These are phyloP conservation scores for Deilephila elpenor DNA, from an alignment of 2,888 invertebrate genomes.

Conservation along the genomic window DNA sequence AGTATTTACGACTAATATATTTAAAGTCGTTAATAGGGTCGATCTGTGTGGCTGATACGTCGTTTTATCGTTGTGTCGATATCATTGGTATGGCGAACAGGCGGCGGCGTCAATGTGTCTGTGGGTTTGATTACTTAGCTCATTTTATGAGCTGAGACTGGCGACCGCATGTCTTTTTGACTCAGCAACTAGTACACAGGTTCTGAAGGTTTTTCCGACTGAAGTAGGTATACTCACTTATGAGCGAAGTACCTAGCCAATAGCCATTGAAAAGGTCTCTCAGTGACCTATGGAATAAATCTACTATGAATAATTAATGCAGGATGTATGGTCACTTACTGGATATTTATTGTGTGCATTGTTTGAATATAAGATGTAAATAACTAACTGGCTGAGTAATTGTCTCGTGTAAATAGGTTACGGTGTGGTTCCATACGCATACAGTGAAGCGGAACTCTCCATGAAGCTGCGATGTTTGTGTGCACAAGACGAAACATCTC, in stretches of 20 bases:
- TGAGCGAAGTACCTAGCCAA: neutral
- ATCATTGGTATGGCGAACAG: constrained; percentile 73
- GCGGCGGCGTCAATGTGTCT: constrained; percentile 81
- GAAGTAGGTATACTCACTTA: neutral
- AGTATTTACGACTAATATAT: constrained; percentile 40
- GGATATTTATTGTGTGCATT: neutral
- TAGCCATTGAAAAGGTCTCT: neutral
- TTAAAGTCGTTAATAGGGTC: constrained; percentile 47
- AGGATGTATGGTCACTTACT: neutral
- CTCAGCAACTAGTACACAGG: constrained; percentile 24
- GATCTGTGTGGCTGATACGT: constrained; percentile 46
- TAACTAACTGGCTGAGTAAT: neutral
- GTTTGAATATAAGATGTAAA: neutral
- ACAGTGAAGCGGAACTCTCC: no score
- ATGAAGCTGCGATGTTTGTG: no score
- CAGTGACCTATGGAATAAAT: constrained; percentile 18
- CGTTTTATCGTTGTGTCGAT: constrained; percentile 48
- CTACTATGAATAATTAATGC: neutral
- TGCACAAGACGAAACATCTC: no score
- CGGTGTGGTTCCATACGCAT: no score
- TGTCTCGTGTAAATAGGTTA: no score
- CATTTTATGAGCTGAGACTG: constrained; percentile 71
- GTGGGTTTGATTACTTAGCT: constrained; percentile 75
- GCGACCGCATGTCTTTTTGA: constrained; percentile 63
- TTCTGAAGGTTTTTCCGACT: constrained; percentile 5